phyloP scores from a whole-genome alignment of 2,113 vertebrate species.

The Laticauda colubrina region DNA sequence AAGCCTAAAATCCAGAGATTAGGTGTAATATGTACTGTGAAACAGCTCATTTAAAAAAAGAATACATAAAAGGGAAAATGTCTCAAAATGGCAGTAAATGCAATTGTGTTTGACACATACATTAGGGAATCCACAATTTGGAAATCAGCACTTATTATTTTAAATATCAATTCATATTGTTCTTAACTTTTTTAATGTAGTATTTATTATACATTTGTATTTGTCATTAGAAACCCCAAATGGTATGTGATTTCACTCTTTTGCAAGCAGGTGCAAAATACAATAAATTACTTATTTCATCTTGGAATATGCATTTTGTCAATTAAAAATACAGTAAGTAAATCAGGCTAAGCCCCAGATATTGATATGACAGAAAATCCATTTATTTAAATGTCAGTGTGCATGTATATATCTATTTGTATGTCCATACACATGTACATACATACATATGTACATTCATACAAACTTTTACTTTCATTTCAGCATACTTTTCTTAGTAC shows the following conservation, averaged over 20 bases:
- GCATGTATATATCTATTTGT: no score
- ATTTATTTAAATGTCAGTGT: not conserved
- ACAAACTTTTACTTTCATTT: not conserved
- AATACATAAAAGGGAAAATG: not conserved
- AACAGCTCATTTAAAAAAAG: not conserved
- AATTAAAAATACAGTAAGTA: not conserved
- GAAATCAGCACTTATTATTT: not conserved
- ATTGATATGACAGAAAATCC: not conserved
- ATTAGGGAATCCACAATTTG: not conserved
- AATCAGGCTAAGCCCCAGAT: not conserved
- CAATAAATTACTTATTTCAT: not conserved
- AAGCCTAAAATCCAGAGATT: not conserved
- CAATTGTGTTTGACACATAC: not conserved
- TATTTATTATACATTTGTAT: not conserved
- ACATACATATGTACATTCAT: no score
- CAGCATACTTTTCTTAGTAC: constrained; percentile 37
- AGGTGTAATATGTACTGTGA: not conserved
- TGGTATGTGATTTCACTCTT: constrained; percentile 8
- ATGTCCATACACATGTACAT: no score
- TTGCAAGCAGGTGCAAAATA: not conserved
- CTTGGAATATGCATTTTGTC: not conserved
- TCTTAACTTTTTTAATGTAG: not conserved
- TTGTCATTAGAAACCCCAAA: not conserved
- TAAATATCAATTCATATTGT: not conserved
- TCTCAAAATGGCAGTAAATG: not conserved